Conservation (phyloP, 2,888 invertebrate genomes). For the Drosophila percnosoma region DNA sequence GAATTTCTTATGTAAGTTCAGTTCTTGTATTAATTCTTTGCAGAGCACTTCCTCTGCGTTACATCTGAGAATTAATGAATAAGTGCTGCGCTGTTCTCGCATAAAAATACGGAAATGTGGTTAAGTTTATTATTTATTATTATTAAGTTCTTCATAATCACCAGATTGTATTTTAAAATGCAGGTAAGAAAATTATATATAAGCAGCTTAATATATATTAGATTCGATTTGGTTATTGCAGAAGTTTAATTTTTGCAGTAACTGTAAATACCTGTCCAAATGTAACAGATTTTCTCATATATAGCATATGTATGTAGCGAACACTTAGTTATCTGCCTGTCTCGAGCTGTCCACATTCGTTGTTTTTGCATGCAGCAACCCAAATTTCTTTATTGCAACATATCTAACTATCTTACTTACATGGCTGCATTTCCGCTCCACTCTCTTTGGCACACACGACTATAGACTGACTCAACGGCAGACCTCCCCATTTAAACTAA, state of each 20-base stretch:
- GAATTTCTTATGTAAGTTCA: conserved; percentile 7
- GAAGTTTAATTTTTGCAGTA: conserved; percentile 8
- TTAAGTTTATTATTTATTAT: neutral
- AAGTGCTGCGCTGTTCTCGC: neutral
- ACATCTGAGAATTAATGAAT: neutral
- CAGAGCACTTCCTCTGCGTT: neutral
- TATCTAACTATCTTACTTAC: conserved; percentile 66
- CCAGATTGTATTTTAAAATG: too few relatives aligned
- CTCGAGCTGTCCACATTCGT: conserved; percentile 43
- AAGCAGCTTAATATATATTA: neutral
- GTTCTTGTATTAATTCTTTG: neutral
- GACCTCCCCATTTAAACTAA: conserved; percentile 12
- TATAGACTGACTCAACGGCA: neutral
- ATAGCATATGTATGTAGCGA: conserved; percentile 25
- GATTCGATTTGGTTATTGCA: neutral
- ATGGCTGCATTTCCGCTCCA: conserved; percentile 61
- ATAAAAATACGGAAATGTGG: neutral
- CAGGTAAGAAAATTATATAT: neutral
- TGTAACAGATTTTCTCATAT: conserved; percentile 17
- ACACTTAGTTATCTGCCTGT: conserved; percentile 33
- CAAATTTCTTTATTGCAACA: conserved; percentile 68
- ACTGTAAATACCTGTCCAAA: neutral
- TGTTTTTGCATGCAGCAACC: conserved; percentile 19
- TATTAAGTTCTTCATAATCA: neutral
- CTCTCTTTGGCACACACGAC: conserved; percentile 24